Evolutionary conservation across 1,140 invertebrate species (phyloP).

Genomic region (Drosophila arawakana): DNA sequence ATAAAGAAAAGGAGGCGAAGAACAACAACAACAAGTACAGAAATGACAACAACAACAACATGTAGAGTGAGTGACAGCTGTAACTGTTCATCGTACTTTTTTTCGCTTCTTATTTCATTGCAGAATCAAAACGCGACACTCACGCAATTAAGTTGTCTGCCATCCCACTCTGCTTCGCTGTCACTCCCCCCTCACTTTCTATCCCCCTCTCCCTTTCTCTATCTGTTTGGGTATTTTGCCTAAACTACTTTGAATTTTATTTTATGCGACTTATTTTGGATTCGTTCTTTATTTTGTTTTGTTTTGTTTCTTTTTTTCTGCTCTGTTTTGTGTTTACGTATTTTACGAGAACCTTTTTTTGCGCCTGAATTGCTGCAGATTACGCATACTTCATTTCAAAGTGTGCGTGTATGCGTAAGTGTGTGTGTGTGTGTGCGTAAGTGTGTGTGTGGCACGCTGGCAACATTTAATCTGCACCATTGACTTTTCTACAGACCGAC

Average conservation of each 20-base stretch:
- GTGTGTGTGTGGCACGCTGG: conserved; percentile 37
- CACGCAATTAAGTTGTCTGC: conserved; percentile 73
- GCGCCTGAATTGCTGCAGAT: conserved; percentile 84
- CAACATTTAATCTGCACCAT: conserved; percentile 83
- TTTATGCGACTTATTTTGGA: conserved; percentile 52
- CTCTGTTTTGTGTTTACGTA: conserved; percentile 58
- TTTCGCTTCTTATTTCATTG: conserved; percentile 30
- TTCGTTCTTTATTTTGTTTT: conserved; percentile 34
- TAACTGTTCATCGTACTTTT: conserved; percentile 7
- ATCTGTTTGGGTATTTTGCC: conserved; percentile 36
- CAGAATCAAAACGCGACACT: conserved; percentile 74
- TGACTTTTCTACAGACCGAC: conserved; percentile 69
- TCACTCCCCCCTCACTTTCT: conserved; percentile 22
- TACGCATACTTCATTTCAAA: conserved; percentile 67
- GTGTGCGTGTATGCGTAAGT: conserved; percentile 21
- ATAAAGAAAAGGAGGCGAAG: no score
- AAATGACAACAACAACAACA: conserved; percentile 20
- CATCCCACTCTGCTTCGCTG: conserved; percentile 15
- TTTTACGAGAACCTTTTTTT: conserved; percentile 71
- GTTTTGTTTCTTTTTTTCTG: conserved; percentile 41
- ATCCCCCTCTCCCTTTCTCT: conserved; percentile 1
- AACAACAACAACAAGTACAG: conserved; percentile 26
- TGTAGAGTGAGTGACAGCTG: conserved; percentile 7
- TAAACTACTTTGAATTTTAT: conserved; percentile 77
- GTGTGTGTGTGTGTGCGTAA: conserved; percentile 23